phyloP scores from a whole-genome alignment of 2,797 vertebrate species.

The Enteromius thamalakanensis region DNA sequence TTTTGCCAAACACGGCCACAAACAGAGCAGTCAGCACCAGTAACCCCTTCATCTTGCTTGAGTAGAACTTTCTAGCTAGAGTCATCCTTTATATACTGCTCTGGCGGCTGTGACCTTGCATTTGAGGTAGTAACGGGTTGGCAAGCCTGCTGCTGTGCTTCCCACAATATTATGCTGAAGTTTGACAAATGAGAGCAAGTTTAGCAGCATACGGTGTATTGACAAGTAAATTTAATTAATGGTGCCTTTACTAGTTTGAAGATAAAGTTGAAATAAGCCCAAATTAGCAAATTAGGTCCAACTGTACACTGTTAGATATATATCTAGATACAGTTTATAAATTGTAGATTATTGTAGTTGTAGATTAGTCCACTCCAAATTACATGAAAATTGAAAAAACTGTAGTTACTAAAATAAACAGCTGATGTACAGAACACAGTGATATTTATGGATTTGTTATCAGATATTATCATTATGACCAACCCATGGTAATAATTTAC shows the following conservation, averaged over 20 bases:
- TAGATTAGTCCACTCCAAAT: too few relatives aligned
- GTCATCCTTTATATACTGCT: slow-evolving; percentile 61
- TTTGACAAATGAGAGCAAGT: slow-evolving; percentile 9
- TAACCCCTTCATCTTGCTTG: slow-evolving; percentile 70
- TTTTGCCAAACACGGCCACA: slow-evolving; percentile 65
- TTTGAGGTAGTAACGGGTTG: slow-evolving; percentile 47
- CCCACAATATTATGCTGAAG: slow-evolving; percentile 53
- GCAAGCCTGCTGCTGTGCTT: slow-evolving; percentile 63
- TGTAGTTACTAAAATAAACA: too few relatives aligned
- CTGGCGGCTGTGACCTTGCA: slow-evolving; percentile 49
- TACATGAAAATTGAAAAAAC: too few relatives aligned
- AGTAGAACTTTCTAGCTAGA: neutral
- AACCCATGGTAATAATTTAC: neutral
- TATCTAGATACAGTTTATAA: neutral
- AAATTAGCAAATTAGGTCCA: neutral
- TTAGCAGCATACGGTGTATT: neutral
- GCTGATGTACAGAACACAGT: neutral
- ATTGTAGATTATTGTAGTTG: too few relatives aligned
- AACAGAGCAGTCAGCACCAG: slow-evolving; percentile 65
- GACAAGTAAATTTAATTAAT: neutral
- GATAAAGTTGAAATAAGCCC: neutral
- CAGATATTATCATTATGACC: neutral
- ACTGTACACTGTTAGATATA: neutral
- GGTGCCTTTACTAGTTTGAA: neutral
- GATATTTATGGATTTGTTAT: neutral